Evolutionary conservation across 1,140 invertebrate species (phyloP), one percentile per base, ranked within the genome.

Genomic region (Aphelenchoides besseyi): DNA sequence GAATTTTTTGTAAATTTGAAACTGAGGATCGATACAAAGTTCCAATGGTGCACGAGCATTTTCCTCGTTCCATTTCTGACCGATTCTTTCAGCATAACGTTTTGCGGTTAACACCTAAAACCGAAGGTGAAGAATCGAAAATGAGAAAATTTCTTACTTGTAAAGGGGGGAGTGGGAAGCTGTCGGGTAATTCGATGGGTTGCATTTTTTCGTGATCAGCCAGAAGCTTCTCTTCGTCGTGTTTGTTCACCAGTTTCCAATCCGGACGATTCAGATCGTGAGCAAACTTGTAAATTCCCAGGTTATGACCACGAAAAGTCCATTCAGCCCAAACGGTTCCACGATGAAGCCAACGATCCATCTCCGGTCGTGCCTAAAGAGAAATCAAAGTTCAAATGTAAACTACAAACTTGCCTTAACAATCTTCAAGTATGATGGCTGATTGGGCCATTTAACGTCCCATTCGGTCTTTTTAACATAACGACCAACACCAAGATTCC

Each of bases 401-500:
- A 35, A 35, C n/a, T 29, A 69, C 55, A 37, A 18, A 29, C 72
- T 28, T 41, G 84, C 81, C 70, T 73, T 74, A 2, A 83, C 55
- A 69, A 83, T 78, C 30, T 73, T 75, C 37, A 83, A 53, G 62
- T 84, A 85, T 1, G 83, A 85, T 2, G 75, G 74, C 61, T 84
- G 70, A n/a, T 69, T 36, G n/a, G 82, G 82, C 82, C 82, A 83
- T 69, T 78, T 83, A 41, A 64, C 35, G 28, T 23, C 36, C 82
- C 82, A 83, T 71, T 85, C 83, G 9, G 63, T 78, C 53, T 84
- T 83, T 16, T 77, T 80, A 2, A 82, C 82, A 36, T 79, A 67
- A 29, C 75, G 41, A 26, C 73, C 74, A 26, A 30, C 52, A 8
- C 77, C 79, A 29, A 80, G 35, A 54, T 71, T 71, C 41, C 79